Evolutionary conservation across 2,113 vertebrate genomes (phyloP).

Genomic region (Stomatorhinus ivindoensis): DNA sequence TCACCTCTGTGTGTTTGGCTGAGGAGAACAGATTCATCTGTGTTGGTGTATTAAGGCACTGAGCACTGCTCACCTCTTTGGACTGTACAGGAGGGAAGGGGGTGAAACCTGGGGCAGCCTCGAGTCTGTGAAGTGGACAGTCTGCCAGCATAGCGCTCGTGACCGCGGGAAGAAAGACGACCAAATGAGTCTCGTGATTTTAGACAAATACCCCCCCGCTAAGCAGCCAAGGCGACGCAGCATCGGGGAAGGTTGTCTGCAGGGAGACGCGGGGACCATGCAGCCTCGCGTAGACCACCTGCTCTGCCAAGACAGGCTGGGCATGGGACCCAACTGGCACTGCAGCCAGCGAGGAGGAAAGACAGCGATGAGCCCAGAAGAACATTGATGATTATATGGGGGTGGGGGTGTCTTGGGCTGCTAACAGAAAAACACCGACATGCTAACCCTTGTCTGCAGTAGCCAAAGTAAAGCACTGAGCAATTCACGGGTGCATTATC

Average conservation of each 20-base stretch:
- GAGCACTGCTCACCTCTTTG: neutral
- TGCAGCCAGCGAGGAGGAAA: neutral
- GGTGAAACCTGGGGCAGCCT: neutral
- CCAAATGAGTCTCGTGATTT: neutral
- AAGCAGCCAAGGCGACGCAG: neutral
- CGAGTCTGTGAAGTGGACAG: neutral
- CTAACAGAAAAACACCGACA: neutral
- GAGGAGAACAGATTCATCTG: neutral
- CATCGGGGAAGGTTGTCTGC: neutral
- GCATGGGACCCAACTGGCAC: neutral
- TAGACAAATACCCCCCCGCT: neutral
- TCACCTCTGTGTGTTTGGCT: neutral
- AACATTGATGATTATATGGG: neutral
- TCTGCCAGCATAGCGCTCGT: neutral
- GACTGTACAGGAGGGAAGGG: neutral
- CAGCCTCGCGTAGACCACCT: neutral
- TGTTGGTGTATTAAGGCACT: neutral
- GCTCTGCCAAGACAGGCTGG: neutral
- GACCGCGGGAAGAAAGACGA: neutral
- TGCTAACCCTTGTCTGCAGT: neutral
- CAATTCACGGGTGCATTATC: neutral
- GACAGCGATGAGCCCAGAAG: neutral
- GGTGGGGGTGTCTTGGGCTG: neutral
- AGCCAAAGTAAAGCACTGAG: neutral
- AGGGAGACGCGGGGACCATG: neutral